Base-by-base conservation (phyloP, 2,113 vertebrate genomes). In the Struthio camelus region DNA sequence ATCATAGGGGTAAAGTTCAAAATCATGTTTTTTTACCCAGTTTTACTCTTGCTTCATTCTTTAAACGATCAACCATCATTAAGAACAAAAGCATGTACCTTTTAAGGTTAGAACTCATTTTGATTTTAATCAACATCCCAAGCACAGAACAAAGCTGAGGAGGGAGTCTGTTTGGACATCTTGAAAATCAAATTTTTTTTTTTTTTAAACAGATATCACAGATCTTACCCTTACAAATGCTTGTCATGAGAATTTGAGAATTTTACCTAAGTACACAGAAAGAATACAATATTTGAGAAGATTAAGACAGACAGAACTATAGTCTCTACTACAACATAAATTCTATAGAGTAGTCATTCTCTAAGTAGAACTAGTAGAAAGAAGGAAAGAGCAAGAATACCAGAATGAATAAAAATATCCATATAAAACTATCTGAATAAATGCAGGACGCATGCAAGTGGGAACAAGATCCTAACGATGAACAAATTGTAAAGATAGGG, bases 1-100 rank as follows among this genome's bases (percentile, higher is more conserved):
- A 81, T 42, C 18, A 24, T 16, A n/a, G 4, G 46, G 8, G 8
- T 61, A 76, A 59, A 42, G 14, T 28, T 51, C 24, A 40, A 69
- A 51, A 51, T 48, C 2, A 40, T 22, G 44, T 65, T 1, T 1
- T 23, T 30, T 3, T 10, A 11, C 28, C 11, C 30, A 2, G 2
- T 61, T 89, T 67, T 51, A 54, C 24, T 20, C 14, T 38, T 51
- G 7, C 58, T 69, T 65, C 20, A 78, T 28, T 75, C 67, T 28
- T 83, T 34, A 83, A 62, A 70, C 36, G 11, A 53, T 11, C 32
- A 46, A 69, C 22, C 25, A 14, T 22, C 12, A 38, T 61, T 54
- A 38, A 50, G 11, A 73, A 54, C 19, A 36, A 48, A 30, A 25
- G 2, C 53, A 59, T 48, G 23, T 7, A 51, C 11, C 4, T 79